These are phyloP conservation scores for Narcine bancroftii DNA, from an alignment of 2,113 vertebrate species.

Conservation along the genomic window DNA sequence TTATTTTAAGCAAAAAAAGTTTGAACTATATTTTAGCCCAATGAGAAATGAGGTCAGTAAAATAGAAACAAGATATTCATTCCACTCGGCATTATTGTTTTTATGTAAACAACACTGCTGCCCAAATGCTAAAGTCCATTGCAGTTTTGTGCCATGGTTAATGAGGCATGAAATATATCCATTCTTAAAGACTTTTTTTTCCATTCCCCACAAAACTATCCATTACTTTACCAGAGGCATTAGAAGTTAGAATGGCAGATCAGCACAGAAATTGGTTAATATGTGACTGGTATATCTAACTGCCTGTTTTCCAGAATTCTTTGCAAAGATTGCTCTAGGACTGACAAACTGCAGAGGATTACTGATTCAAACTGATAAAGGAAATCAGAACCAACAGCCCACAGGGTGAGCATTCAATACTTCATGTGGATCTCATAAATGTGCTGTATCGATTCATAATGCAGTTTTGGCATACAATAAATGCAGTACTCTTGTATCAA, in stretches of 20 bases:
- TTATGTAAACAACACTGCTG: not conserved
- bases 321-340: not conserved
- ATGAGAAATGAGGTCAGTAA: not conserved
- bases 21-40: not conserved
- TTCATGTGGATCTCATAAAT: not conserved
- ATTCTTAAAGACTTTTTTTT: conserved; percentile 40
- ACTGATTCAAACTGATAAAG: not conserved
- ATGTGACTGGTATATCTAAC: conserved; percentile 57
- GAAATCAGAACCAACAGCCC: not conserved
- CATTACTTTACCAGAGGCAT: conserved; percentile 39
- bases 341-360: not conserved
- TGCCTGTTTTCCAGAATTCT: not conserved
- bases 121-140: not conserved
- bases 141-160: conserved; percentile 40
- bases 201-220: conserved; percentile 9
- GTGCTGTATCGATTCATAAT: not conserved
- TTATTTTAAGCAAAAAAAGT: not conserved
- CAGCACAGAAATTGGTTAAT: conserved; percentile 53
- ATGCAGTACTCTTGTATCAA: not conserved
- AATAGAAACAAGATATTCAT: not conserved
- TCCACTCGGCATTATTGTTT: not conserved
- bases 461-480: not conserved
- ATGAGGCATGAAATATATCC: conserved; percentile 55
- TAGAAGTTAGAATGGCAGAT: conserved; percentile 44
- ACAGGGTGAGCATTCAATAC: not conserved